Evolutionary conservation across 2,888 invertebrate genomes (phyloP).

Genomic region (Cryptocheilus praepositus): DNA sequence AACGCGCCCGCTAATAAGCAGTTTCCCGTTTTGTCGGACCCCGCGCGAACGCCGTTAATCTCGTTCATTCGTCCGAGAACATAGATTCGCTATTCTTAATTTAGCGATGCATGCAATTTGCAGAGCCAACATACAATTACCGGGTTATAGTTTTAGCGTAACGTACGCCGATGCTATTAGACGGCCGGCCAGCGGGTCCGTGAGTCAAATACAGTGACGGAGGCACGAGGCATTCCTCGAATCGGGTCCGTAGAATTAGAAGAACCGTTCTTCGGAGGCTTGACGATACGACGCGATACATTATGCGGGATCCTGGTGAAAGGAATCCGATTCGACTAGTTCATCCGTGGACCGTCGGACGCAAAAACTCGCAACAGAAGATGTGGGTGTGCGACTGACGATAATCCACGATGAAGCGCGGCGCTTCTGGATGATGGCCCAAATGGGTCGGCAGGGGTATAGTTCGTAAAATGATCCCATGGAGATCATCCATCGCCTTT

Average conservation of each 20-base stretch:
- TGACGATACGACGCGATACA: background rate
- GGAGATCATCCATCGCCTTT: background rate
- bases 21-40: no score
- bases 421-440: constrained; percentile 16
- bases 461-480: constrained; percentile 13
- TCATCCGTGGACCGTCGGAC: constrained; percentile 14
- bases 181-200: no score
- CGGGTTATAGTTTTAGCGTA: no score
- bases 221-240: constrained; percentile 12
- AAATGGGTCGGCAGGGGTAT: constrained; percentile 22
- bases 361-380: constrained; percentile 7
- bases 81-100: no score
- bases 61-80: no score
- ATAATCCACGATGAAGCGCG: constrained; percentile 5
- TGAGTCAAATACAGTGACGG: constrained; percentile 11
- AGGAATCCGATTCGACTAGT: background rate
- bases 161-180: no score
- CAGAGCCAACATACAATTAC: no score
- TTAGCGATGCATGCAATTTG: no score
- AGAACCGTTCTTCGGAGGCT: constrained; percentile 32
- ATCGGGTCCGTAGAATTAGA: constrained; percentile 24
- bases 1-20: no score
- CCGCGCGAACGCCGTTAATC: no score
- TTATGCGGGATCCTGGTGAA: background rate
- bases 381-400: constrained; percentile 26